phyloP scores from a whole-genome alignment of 2,888 invertebrate species.

The Plebejus argus region DNA sequence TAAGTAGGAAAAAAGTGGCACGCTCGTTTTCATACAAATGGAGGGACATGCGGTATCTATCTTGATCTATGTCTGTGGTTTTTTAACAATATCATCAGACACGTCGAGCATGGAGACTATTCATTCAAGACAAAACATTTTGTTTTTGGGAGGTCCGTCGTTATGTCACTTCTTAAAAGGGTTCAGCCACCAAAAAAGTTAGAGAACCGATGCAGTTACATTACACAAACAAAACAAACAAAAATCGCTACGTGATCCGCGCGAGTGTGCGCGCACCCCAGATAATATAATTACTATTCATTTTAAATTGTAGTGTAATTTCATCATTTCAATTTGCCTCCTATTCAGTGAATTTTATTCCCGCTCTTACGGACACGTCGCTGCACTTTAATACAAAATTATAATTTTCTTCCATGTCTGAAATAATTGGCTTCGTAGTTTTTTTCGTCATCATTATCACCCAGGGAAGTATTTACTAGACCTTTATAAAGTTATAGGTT shows the following conservation, averaged over 20 bases:
- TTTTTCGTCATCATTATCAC: not conserved
- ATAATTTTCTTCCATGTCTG: not conserved
- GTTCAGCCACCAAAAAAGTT: too few relatives aligned
- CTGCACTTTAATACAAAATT: slow-evolving; percentile 13
- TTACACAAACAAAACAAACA: not conserved
- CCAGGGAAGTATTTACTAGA: not conserved
- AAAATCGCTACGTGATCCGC: not conserved
- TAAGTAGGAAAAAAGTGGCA: too few relatives aligned
- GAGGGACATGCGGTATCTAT: too few relatives aligned
- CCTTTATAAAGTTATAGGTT: too few relatives aligned
- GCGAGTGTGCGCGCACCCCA: not conserved
- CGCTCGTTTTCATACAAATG: too few relatives aligned
- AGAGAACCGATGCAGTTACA: too few relatives aligned
- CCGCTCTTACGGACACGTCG: slow-evolving; percentile 10
- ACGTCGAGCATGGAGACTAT: too few relatives aligned
- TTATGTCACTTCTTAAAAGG: too few relatives aligned
- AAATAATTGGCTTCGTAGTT: not conserved
- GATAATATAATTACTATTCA: slow-evolving; percentile 23
- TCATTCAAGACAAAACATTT: too few relatives aligned
- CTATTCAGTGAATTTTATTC: slow-evolving; percentile 27
- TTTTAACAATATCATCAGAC: too few relatives aligned
- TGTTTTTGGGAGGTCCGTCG: too few relatives aligned
- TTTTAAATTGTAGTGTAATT: slow-evolving; percentile 31
- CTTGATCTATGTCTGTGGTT: too few relatives aligned
- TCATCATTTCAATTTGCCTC: slow-evolving; percentile 31